Evolutionary conservation across 2,113 vertebrate genomes (phyloP), one percentile per base, ranked within the genome.

Genomic region (Scomber colias): DNA sequence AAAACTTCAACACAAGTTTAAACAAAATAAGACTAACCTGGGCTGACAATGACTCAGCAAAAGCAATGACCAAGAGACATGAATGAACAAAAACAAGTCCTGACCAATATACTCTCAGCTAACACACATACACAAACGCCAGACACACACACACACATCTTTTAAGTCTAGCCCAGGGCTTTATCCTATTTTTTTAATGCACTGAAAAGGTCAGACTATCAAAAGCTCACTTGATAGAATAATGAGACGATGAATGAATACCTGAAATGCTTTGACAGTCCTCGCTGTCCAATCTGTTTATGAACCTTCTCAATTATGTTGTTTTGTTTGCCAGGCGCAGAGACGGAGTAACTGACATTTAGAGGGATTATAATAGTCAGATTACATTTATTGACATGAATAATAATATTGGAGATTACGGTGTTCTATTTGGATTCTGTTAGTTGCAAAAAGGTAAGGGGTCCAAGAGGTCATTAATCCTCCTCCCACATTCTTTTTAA

Each of bases 151-250:
- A 61, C 27, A 31, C 44, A 27, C 50, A 46, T 62, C 44, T 66
- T 40, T 45, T 60, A 64, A 83, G 45, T 78, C 49, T 81, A 75
- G 87, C 87, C 79, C 3, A 8, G 21, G 86, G 90, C 79, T 45
- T 87, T 77, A 78, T 75, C 46, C 69, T 63, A 54, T 86, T 78
- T 84, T 69, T 74, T 60, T 79, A 83, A 87, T 81, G 67, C 56
- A 62, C 49, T 63, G 53, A 61, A 86, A 92, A 92, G 85, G 90
- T 83, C 83, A 89, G 31, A 16, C 81, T 87, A 81, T 88, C 85
- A 85, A 79, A 84, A 84, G 83, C 45, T 31, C 30, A 49, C 74
- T 79, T 81, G 79, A 90, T 62, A 60, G 84, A 84, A 73, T 84
- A 91, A 89, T 89, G 85, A 87, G 77, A 79, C 17, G 10, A 79